Conservation (phyloP, 2,888 invertebrate genomes). For the Lasioglossum marginatum region DNA sequence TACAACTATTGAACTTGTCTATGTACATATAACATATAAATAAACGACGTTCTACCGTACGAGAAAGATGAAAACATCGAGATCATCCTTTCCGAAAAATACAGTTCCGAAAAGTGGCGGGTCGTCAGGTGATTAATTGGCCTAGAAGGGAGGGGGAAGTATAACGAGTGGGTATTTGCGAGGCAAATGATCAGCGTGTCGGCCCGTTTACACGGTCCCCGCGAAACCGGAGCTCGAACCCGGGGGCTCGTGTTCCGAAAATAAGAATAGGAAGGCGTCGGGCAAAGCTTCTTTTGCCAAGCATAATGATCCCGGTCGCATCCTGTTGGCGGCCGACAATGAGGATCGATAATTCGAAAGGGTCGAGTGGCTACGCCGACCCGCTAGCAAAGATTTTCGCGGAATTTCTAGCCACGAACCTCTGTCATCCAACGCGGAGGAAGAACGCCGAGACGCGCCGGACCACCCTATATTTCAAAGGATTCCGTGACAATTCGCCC, state of each 20-base stretch:
- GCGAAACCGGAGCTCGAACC: not conserved
- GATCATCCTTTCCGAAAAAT: not conserved
- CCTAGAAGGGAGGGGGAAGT: too few species aligned
- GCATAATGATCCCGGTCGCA: conserved; percentile 48
- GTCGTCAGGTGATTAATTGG: not conserved
- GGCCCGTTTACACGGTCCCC: not conserved
- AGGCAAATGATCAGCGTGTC: not conserved
- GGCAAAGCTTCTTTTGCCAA: conserved; percentile 27
- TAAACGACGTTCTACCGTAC: too few species aligned
- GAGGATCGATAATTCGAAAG: conserved; percentile 56
- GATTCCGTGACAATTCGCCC: conserved; percentile 50
- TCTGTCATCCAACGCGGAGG: not conserved
- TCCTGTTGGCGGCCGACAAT: conserved; percentile 43
- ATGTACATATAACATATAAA: too few species aligned
- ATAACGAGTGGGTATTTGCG: not conserved
- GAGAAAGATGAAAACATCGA: too few species aligned
- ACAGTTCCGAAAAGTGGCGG: not conserved
- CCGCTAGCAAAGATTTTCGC: not conserved
- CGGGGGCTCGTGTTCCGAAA: conserved; percentile 26
- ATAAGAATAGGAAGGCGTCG: not conserved
- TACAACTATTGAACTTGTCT: too few species aligned
- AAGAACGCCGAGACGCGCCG: conserved; percentile 40
- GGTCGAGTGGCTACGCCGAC: conserved; percentile 45
- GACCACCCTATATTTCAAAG: conserved; percentile 51
- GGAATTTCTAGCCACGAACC: not conserved